phyloP scores from a whole-genome alignment of 2,888 invertebrate species.

The Abscondita cerata region DNA sequence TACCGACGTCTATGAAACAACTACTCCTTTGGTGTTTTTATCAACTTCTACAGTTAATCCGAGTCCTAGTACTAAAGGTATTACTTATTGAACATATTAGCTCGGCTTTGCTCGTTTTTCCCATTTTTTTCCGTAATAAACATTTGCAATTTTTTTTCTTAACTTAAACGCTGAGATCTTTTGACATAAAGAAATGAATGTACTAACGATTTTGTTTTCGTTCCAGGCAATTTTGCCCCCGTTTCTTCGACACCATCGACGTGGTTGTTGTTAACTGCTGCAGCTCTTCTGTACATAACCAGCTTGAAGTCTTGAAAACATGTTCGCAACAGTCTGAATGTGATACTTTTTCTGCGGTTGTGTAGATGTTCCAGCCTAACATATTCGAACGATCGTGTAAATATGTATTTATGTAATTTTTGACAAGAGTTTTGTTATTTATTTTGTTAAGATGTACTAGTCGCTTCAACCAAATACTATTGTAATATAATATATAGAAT shows the following conservation, averaged over 20 bases:
- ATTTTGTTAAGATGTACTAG: constrained; percentile 5
- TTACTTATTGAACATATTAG: constrained; percentile 12
- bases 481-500: constrained; percentile 1
- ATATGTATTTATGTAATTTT: constrained; percentile 8
- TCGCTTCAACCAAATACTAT: constrained; percentile 1
- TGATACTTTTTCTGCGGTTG: not conserved
- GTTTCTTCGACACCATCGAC: not conserved
- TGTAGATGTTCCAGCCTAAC: not conserved
- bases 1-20: constrained; percentile 24
- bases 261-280: not conserved
- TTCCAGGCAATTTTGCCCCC: not conserved
- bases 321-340: not conserved
- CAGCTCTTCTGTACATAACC: not conserved
- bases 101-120: constrained; percentile 11
- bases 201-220: not conserved
- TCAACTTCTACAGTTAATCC: constrained; percentile 13
- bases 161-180: too few relatives aligned
- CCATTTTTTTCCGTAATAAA: not conserved
- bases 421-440: constrained; percentile 1
- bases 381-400: not conserved
- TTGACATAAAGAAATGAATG: too few relatives aligned
- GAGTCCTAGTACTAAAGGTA: constrained; percentile 20
- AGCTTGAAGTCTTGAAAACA: not conserved
- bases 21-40: constrained; percentile 14
- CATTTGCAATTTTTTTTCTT: too few relatives aligned